Conservation (phyloP, 1,140 invertebrate species). For the Microplitis mediator region DNA sequence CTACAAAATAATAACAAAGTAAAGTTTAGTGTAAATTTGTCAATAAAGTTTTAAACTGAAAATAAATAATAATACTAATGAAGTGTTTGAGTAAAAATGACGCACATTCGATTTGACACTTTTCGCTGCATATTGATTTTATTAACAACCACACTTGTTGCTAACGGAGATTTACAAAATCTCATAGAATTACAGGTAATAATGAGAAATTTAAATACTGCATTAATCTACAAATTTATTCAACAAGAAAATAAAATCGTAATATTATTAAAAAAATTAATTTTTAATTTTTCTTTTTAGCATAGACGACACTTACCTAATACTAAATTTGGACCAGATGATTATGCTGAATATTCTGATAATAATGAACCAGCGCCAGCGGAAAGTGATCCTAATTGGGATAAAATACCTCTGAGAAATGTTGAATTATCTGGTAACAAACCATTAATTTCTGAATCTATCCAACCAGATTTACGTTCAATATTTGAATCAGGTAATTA, state of each 20-base stretch:
- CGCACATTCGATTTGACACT: constrained; percentile 31
- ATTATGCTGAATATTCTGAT: constrained; percentile 44
- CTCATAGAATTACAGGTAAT: constrained; percentile 35
- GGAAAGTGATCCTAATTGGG: constrained; percentile 20
- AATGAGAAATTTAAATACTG: not conserved
- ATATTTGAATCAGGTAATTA: constrained; percentile 37
- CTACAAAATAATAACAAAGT: no score
- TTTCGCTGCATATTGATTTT: constrained; percentile 33
- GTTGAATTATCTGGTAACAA: constrained; percentile 17
- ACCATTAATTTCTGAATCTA: constrained; percentile 27
- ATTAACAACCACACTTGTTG: constrained; percentile 23
- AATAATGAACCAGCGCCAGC: constrained; percentile 34
- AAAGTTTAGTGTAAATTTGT: no score
- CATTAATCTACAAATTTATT: no score
- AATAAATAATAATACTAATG: not conserved
- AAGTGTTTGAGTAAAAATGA: constrained; percentile 28
- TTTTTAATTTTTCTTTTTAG: constrained; percentile 16
- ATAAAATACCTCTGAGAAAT: constrained; percentile 19
- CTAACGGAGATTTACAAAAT: constrained; percentile 15
- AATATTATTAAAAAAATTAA: not conserved
- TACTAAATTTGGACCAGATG: constrained; percentile 33
- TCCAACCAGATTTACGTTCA: constrained; percentile 21
- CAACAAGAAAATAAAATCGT: no score
- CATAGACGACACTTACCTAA: constrained; percentile 32
- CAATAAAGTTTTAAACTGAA: not conserved